Conservation (phyloP, 2,888 invertebrate species). For the Ophion obscuratus region DNA sequence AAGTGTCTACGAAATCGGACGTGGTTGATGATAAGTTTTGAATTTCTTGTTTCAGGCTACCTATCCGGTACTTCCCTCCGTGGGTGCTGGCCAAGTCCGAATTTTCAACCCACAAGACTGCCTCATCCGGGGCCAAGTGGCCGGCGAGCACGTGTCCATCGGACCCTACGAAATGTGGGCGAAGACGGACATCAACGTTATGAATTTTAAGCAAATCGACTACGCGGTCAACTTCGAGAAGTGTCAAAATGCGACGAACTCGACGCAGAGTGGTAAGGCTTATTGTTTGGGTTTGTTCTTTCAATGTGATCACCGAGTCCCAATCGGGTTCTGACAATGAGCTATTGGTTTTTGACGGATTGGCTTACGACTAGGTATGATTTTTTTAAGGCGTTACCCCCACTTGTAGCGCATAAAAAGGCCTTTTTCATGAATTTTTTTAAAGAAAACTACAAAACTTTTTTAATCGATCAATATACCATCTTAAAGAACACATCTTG, state of each 20-base stretch:
- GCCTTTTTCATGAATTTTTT: too few relatives aligned
- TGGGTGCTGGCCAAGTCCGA: constrained; percentile 88
- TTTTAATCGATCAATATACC: too few relatives aligned
- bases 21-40: background rate
- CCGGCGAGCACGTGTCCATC: constrained; percentile 64
- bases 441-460: too few relatives aligned
- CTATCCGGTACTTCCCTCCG: constrained; percentile 86
- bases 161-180: constrained; percentile 72
- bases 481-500: too few relatives aligned
- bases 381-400: too few relatives aligned
- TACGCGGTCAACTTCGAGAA: constrained; percentile 66
- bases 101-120: constrained; percentile 87
- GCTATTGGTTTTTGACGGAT: too few relatives aligned
- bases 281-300: background rate
- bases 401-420: too few relatives aligned
- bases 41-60: constrained; percentile 84
- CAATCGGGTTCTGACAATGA: too few relatives aligned
- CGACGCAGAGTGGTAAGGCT: constrained; percentile 15
- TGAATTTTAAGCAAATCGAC: background rate
- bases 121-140: constrained; percentile 66
- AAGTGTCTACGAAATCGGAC: background rate
- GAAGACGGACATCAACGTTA: constrained; percentile 66
- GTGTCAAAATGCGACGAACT: constrained; percentile 54
- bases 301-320: background rate
- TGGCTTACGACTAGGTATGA: too few relatives aligned